phyloP scores from a whole-genome alignment of 2,797 vertebrate genomes.

The Gallinago nigripennis region DNA sequence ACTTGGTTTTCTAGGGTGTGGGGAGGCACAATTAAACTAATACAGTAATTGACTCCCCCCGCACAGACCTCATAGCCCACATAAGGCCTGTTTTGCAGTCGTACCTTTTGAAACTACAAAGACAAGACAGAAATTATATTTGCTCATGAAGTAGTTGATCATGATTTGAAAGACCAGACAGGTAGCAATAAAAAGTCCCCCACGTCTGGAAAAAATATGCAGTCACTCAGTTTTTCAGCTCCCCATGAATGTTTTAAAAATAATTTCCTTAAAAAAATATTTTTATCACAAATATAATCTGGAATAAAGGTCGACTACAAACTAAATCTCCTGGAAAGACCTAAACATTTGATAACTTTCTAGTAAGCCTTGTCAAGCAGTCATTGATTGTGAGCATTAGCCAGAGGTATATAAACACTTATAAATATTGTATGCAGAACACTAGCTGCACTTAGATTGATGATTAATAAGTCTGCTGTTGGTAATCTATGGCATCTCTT shows the following conservation, averaged over 20 bases:
- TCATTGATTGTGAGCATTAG: constrained; percentile 67
- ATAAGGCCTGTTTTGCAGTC: not conserved
- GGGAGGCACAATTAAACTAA: constrained; percentile 24
- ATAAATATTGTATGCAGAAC: constrained; percentile 74
- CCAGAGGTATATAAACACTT: constrained; percentile 61
- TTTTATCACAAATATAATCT: constrained; percentile 33
- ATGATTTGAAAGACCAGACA: constrained; percentile 17
- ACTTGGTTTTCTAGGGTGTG: not conserved
- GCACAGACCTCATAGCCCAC: not conserved
- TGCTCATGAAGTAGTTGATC: constrained; percentile 6
- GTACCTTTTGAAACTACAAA: constrained; percentile 18
- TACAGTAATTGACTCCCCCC: not conserved
- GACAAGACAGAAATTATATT: constrained; percentile 3
- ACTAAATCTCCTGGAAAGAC: constrained; percentile 28
- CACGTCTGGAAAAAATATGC: not conserved
- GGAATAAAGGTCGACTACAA: constrained; percentile 25
- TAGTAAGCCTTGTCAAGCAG: constrained; percentile 36
- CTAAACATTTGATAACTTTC: constrained; percentile 12
- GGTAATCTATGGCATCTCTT: constrained; percentile 72
- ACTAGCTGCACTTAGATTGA: constrained; percentile 67
- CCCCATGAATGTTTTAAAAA: not conserved
- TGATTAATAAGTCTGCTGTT: constrained; percentile 76
- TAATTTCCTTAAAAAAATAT: not conserved
- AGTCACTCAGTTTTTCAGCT: not conserved
- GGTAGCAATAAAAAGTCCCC: not conserved